Conservation (phyloP, 2,797 vertebrate species). For the Chelmon rostratus region DNA sequence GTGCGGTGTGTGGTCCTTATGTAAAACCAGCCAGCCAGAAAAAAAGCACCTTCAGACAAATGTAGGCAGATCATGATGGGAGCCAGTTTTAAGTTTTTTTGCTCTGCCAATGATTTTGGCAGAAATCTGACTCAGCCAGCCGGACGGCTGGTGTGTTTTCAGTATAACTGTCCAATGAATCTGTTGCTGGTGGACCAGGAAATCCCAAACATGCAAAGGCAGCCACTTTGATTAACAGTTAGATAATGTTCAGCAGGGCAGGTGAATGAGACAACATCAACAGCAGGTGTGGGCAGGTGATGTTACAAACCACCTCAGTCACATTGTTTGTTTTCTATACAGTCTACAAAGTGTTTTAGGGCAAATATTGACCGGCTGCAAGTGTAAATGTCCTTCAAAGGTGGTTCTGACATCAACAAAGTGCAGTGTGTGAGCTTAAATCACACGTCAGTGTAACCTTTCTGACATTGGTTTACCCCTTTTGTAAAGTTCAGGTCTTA, state of each 20-base stretch:
- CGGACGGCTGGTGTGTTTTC: no score
- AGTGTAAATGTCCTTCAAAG: background rate
- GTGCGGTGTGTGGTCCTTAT: background rate
- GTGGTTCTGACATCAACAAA: background rate
- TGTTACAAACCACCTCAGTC: background rate
- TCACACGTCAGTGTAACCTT: background rate
- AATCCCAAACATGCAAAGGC: background rate
- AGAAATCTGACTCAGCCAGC: background rate
- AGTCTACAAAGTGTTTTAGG: background rate
- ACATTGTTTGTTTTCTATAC: background rate
- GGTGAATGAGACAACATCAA: background rate
- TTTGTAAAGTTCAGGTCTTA: background rate
- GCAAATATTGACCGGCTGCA: background rate
- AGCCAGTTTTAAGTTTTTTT: background rate
- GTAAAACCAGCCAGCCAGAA: background rate
- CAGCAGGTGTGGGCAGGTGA: background rate
- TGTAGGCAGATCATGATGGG: background rate
- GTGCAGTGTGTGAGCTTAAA: background rate
- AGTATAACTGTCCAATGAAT: background rate
- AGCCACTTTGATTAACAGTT: background rate
- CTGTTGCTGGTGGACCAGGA: background rate
- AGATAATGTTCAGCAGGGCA: background rate
- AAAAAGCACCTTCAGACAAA: background rate
- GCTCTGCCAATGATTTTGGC: background rate
- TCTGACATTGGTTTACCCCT: constrained; percentile 5